A percentile compares a stretch with the other conserved stretches of the same genome.
Evolutionary conservation across 1,140 invertebrate genomes (phyloP).

Genomic region (Spodoptera frugiperda): DNA sequence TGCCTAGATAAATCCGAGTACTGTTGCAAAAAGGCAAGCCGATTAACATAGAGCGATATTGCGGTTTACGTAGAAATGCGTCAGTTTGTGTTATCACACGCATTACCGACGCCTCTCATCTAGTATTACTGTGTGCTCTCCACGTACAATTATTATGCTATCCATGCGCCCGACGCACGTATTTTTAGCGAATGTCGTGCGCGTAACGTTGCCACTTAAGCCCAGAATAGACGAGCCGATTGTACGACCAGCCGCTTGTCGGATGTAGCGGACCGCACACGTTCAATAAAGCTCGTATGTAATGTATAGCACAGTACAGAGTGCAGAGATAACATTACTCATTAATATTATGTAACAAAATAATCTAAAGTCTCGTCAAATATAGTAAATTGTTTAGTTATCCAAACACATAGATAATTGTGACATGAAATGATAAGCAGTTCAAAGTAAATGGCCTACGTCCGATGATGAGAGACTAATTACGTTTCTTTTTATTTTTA

Average conservation of each 20-base stretch:
- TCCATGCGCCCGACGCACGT: constrained; percentile 59
- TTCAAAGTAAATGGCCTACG: background rate
- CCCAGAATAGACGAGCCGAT: constrained; percentile 40
- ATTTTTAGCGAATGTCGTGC: constrained; percentile 74
- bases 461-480: constrained; percentile 16
- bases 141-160: constrained; percentile 60
- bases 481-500: constrained; percentile 11
- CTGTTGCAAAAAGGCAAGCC: background rate
- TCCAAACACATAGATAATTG: constrained; percentile 3
- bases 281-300: background rate
- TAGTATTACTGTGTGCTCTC: constrained; percentile 41
- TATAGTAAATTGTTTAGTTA: constrained; percentile 6
- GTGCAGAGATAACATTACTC: background rate
- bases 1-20: background rate
- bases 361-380: background rate
- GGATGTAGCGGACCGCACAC: constrained; percentile 8
- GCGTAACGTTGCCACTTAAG: constrained; percentile 46
- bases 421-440: background rate
- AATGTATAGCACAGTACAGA: background rate
- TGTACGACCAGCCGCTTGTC: constrained; percentile 14
- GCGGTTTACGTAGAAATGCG: constrained; percentile 26
- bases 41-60: constrained; percentile 28
- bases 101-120: constrained; percentile 16
- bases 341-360: constrained; percentile 6
- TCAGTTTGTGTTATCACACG: constrained; percentile 40